Conservation (phyloP, 2,888 invertebrate genomes). For the Pyrgus malvae region DNA sequence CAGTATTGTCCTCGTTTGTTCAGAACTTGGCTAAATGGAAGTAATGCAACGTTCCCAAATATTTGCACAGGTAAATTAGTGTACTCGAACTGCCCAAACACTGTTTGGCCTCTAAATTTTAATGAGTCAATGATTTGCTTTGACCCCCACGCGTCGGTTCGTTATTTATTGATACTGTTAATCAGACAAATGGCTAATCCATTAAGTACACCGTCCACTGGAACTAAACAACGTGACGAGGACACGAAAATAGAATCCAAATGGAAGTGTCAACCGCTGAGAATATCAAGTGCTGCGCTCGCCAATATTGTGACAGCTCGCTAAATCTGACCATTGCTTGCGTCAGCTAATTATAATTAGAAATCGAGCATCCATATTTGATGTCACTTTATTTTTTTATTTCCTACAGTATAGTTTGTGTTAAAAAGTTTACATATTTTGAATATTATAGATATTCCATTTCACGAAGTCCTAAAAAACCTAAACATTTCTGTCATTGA, state of each 20-base stretch:
- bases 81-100: slow-evolving; percentile 48
- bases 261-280: slow-evolving; percentile 49
- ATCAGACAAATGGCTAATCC: slow-evolving; percentile 80
- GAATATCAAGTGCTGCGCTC: slow-evolving; percentile 17
- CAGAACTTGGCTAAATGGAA: slow-evolving; percentile 10
- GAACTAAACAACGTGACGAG: slow-evolving; percentile 49
- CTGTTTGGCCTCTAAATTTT: slow-evolving; percentile 62
- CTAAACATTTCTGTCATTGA: too few species aligned
- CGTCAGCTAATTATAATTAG: not conserved
- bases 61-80: slow-evolving; percentile 70
- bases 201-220: slow-evolving; percentile 63
- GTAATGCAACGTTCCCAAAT: slow-evolving; percentile 44
- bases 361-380: not conserved
- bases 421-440: too few species aligned
- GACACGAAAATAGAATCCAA: slow-evolving; percentile 50
- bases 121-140: slow-evolving; percentile 70
- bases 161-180: slow-evolving; percentile 77
- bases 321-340: slow-evolving; percentile 2
- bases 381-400: too few species aligned
- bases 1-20: slow-evolving; percentile 26
- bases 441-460: too few species aligned
- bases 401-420: too few species aligned
- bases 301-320: slow-evolving; percentile 11
- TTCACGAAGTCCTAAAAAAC: too few species aligned
- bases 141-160: slow-evolving; percentile 58